Percentiles rank a stretch among this genome's conserved stretches.
These are phyloP conservation scores for Scaptomyza graminum DNA, from an alignment of 1,140 invertebrate genomes.

Conservation along the genomic window DNA sequence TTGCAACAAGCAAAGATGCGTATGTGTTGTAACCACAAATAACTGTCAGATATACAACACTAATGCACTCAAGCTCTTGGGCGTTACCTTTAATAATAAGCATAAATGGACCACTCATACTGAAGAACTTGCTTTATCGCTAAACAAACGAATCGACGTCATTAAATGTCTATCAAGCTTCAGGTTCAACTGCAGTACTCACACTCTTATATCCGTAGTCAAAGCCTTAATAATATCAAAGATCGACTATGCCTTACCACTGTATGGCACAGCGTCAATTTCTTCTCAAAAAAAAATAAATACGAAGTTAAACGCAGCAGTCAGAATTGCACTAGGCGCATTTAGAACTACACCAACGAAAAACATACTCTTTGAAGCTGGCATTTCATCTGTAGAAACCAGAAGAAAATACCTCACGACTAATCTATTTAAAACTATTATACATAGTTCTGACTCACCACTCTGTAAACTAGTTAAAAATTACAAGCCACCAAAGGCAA, in stretches of 20 bases:
- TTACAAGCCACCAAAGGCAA: slow-evolving; percentile 6
- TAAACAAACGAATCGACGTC: slow-evolving; percentile 13
- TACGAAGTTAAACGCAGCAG: not conserved
- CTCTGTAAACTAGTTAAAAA: slow-evolving; percentile 15
- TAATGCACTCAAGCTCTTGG: slow-evolving; percentile 16
- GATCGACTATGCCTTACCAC: slow-evolving; percentile 12
- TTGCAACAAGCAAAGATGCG: slow-evolving; percentile 22
- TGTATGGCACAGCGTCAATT: slow-evolving; percentile 6
- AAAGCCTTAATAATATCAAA: slow-evolving; percentile 15
- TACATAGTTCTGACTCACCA: not conserved
- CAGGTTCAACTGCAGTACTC: slow-evolving; percentile 18
- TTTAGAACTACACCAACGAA: slow-evolving; percentile 10
- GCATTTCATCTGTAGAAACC: not conserved
- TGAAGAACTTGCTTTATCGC: not conserved
- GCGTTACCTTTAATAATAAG: slow-evolving; percentile 19
- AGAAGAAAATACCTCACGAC: not conserved
- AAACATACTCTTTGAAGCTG: slow-evolving; percentile 5
- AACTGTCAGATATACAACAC: not conserved
- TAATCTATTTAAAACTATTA: not conserved
- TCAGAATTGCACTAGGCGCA: slow-evolving; percentile 16
- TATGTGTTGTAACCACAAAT: not conserved
- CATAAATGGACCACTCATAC: slow-evolving; percentile 24
- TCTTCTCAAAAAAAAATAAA: not conserved
- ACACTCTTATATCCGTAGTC: slow-evolving; percentile 2
- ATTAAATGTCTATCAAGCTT: slow-evolving; percentile 26